Base-by-base conservation (phyloP, 23 tunicate genomes). In the Phallusia fumigata region DNA sequence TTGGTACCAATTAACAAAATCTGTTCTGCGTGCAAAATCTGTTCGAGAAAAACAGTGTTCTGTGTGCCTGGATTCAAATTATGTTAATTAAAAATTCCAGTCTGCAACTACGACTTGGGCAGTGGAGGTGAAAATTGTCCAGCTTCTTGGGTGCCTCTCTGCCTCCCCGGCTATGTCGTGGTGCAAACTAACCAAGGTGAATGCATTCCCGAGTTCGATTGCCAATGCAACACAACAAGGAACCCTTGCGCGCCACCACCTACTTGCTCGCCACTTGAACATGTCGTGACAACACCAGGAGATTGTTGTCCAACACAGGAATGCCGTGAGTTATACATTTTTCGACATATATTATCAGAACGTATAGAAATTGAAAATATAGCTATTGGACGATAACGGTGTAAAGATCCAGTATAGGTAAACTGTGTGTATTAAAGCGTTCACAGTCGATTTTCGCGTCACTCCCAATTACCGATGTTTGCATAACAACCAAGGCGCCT, bases 131-230 rank as follows among this genome's bases (percentile, higher is more conserved):
- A 75, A 16, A 72, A 44, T 28, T 94, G 98, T 73, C 58, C 33
- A 0, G 80, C 85, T n/a, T 90, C 86, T 3, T 0, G 49, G 8
- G 35, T 82, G 19, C 98, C 98, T 19, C 52, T 53, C 0, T 94
- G 98, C 83, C 80, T 52, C 36, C 82, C 83, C 53, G 95, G 99
- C 2, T 86, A 83, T 79, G 81, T 87, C 30, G 81, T 89, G 5
- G 81, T 75, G 33, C 75, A 16, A 86, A 82, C 84, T 0, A 81
- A 90, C 80, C 83, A 79, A 21, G 89, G 53, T 16, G 36, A 90
- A 52, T 95, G 95, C 77, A 83, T 94, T 49, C 98, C 98, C 16
- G 74, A 85, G 32, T 94, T 81, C 73, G 83, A 86, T 22, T 94
- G 98, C 79, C 78, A 76, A 16, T 95, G 95, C 87, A 90, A 90